Base-by-base conservation (phyloP, 1,140 invertebrate species). In the silkworm (Bombyx mori) region DNA sequence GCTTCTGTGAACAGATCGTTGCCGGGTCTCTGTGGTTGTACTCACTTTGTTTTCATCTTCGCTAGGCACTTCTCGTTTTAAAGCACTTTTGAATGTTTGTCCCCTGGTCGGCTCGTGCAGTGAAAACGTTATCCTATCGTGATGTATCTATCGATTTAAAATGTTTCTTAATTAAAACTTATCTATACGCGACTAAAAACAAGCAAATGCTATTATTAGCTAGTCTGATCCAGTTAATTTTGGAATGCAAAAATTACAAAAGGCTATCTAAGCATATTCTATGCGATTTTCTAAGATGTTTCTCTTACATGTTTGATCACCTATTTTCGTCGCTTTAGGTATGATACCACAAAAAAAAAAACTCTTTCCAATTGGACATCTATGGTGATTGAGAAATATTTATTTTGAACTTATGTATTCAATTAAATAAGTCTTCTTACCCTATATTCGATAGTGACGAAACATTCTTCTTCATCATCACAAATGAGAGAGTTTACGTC, bases 401-500 rank as follows among this genome's bases (percentile, higher is more conserved):
- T 35, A 35, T 35, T 35, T 2, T 35, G 26, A 35, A 35, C 26
- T 35, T 35, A 54, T 54, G 44, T 44, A 44, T 44, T 8, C 18
- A 10, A n/a, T 42, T 42, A 10, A 35, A 42, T 42, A n/a, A 55
- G 7, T 9, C 3, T 7, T 61, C 67, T 60, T 66, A 82, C 82
- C 66, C 81, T 71, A 49, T 86, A 86, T 49, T 86, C 83, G 8
- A 84, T 66, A 18, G 73, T 75, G 43, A 86, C 54, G 54, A 66
- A 78, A 58, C 83, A 86, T 55, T 86, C 83, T 47, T 86, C 79
- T 49, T 86, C 83, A 54, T 86, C 83, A 58, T 86, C 83, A 57
- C 83, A 86, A 10, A 84, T 62, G 2, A 86, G 69, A 0, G 83
- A 84, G 60, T 86, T 86, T 56, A 86, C 79, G 52, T 86, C 83